Base-by-base conservation (phyloP, 2,888 invertebrate genomes). In the Balanococcus diminutus region DNA sequence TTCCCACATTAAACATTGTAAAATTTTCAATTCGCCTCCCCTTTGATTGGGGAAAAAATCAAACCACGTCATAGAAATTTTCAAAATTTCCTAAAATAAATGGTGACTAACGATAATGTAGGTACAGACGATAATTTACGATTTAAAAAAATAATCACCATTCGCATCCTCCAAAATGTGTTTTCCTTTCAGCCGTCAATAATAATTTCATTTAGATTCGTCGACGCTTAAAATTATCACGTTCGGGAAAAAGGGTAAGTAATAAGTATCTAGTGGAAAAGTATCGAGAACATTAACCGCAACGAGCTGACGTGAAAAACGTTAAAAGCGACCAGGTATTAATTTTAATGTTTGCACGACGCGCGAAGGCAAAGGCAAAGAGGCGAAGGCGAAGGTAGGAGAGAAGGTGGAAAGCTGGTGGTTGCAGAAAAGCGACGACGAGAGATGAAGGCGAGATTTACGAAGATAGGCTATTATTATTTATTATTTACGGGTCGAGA, bases 401-500 rank as follows among this genome's bases (percentile, higher is more conserved):
- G n/a, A n/a, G n/a, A 51, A 51, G 51, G 28, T 22, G 25, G 28
- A 46, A 67, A 75, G 75, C 36, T 75, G 75, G 75, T 75, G 75
- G 75, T 75, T 75, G 75, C 36, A 22, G 16, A 9, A 32, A 36
- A 19, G 75, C 32, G 75, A n/a, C 32, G 75, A n/a, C 32, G 31
- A 22, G 75, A 32, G 61, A 67, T 67, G 61, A 67, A 67, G 32
- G 75, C 75, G 75, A 75, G 75, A 75, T 75, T 75, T 75, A 75
- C 75, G 75, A 75, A 75, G 75, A 75, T 75, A 75, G 75, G 75
- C 75, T 75, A 75, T 75, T 75, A 75, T 75, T 75, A 75, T 75
- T 75, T 75, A 75, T 75, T 75, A 75, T 75, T 75, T 75, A 32
- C 32, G 75, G 75, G 75, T 75, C 75, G 75, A 75, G 75, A 75